Evolutionary conservation across 1,140 invertebrate genomes (phyloP).

Genomic region (Drosophila lacteicornis): DNA sequence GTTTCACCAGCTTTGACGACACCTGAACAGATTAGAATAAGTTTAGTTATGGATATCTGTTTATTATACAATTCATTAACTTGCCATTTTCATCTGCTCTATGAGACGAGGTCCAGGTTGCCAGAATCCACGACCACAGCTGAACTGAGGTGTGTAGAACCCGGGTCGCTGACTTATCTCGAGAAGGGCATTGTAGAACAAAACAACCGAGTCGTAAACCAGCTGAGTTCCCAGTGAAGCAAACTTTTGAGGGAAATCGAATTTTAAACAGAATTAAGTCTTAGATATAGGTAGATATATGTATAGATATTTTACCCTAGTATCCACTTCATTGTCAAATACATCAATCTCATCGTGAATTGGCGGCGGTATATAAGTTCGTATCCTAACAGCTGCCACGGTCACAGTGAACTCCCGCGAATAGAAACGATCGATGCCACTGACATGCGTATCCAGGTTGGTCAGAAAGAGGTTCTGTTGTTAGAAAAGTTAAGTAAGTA

Average conservation of each 20-base stretch:
- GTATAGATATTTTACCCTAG: conserved; percentile 31
- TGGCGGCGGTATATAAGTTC: conserved; percentile 64
- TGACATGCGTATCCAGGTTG: conserved; percentile 66
- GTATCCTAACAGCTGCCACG: conserved; percentile 61
- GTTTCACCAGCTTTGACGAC: conserved; percentile 54
- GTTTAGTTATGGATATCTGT: not conserved
- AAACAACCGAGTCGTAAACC: conserved; percentile 89
- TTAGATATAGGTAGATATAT: not conserved
- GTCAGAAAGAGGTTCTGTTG: conserved; percentile 72
- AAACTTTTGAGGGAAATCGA: conserved; percentile 29
- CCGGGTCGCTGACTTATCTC: conserved; percentile 40
- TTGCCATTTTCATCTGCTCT: conserved; percentile 70
- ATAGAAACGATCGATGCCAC: conserved; percentile 66
- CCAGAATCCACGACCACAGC: conserved; percentile 73
- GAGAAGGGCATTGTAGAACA: conserved; percentile 88
- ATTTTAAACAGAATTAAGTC: not conserved
- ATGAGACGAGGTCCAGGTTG: conserved; percentile 64
- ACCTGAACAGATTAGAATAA: conserved; percentile 45
- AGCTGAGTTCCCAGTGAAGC: conserved; percentile 76
- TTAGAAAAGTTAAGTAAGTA: not conserved
- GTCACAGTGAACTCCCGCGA: conserved; percentile 58
- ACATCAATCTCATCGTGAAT: conserved; percentile 72
- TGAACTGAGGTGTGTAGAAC: conserved; percentile 59
- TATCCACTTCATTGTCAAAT: conserved; percentile 51
- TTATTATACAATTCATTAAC: not conserved